Conservation (phyloP, 1,140 invertebrate genomes). For the Drosophila arizonae region DNA sequence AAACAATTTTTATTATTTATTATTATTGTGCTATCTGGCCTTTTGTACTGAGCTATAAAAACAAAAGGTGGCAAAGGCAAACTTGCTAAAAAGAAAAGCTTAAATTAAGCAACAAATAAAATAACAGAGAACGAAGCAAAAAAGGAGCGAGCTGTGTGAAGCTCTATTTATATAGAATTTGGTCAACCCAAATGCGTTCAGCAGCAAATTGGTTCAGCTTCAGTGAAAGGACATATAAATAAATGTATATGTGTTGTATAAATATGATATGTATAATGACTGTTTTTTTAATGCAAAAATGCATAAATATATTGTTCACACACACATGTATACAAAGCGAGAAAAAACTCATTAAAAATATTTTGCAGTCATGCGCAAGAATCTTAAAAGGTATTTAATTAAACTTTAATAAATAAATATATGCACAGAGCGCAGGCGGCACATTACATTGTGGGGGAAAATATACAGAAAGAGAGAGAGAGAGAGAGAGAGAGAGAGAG, state of each 20-base stretch:
- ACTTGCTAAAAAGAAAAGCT: constrained; percentile 4
- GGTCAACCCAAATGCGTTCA: background rate
- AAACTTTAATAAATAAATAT: constrained; percentile 74
- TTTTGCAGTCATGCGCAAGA: constrained; percentile 70
- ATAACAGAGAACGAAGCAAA: background rate
- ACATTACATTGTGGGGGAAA: constrained; percentile 29
- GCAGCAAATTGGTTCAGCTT: too few relatives aligned
- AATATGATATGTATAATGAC: constrained; percentile 18
- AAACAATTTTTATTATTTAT: constrained; percentile 60
- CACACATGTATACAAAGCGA: constrained; percentile 38
- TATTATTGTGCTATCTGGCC: constrained; percentile 49
- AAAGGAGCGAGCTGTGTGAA: too few relatives aligned
- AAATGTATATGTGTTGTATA: too few relatives aligned
- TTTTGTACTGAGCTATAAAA: constrained; percentile 19
- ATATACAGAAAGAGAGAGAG: background rate
- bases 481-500: too few relatives aligned
- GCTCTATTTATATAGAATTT: constrained; percentile 4
- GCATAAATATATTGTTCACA: constrained; percentile 46
- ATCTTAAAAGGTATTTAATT: constrained; percentile 79
- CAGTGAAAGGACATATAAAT: background rate
- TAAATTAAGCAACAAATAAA: constrained; percentile 23
- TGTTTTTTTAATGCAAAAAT: constrained; percentile 36
- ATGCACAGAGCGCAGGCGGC: constrained; percentile 5
- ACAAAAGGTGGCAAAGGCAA: background rate
- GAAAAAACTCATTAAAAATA: constrained; percentile 79